phyloP scores from a whole-genome alignment of 2,888 invertebrate genomes.

The Cephus pygmeus region DNA sequence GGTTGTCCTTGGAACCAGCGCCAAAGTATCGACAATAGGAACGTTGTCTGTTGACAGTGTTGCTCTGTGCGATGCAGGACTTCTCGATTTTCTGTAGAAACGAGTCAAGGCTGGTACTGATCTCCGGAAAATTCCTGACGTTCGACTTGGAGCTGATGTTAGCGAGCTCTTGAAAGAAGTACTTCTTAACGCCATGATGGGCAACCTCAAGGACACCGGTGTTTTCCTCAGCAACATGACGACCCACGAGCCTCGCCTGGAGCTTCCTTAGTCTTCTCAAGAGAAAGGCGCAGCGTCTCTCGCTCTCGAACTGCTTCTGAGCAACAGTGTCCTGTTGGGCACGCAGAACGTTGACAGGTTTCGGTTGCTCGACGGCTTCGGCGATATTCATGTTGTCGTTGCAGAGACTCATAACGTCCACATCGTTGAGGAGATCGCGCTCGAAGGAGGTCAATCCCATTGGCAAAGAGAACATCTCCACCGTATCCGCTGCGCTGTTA shows the following conservation, averaged over 20 bases:
- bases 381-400: conserved; percentile 54
- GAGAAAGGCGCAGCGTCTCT: conserved; percentile 79
- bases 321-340: conserved; percentile 50
- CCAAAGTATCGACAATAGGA: conserved; percentile 68
- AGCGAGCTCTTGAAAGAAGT: conserved; percentile 57
- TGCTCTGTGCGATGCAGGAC: conserved; percentile 59
- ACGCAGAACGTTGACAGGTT: conserved; percentile 34
- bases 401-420: conserved; percentile 57
- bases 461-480: conserved; percentile 58
- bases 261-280: conserved; percentile 79
- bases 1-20: conserved; percentile 66
- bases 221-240: conserved; percentile 83
- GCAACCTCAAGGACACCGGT: conserved; percentile 81
- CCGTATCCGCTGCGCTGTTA: conserved; percentile 34
- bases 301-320: conserved; percentile 72
- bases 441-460: conserved; percentile 58
- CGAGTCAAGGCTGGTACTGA: conserved; percentile 50
- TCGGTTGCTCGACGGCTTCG: conserved; percentile 30
- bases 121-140: conserved; percentile 55
- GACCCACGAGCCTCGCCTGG: conserved; percentile 80
- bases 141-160: conserved; percentile 50
- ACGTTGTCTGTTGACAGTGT: conserved; percentile 56
- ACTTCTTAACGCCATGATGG: conserved; percentile 70
- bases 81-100: conserved; percentile 62
- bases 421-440: conserved; percentile 57